phyloP scores from a whole-genome alignment of 2,888 invertebrate genomes.

The Lomographa bimaculata region DNA sequence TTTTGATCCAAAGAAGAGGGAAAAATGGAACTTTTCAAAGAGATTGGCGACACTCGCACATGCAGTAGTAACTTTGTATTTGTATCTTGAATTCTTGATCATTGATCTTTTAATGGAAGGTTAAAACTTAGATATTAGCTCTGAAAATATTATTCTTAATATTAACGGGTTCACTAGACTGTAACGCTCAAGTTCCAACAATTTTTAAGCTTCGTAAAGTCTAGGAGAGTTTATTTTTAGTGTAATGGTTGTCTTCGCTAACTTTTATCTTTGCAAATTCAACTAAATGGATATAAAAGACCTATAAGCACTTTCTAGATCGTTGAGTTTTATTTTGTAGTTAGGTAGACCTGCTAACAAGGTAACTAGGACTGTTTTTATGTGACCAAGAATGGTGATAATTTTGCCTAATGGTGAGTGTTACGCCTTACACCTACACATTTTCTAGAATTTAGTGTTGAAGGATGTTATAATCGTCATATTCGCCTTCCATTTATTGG shows the following conservation, averaged over 20 bases:
- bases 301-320: constrained; percentile 8
- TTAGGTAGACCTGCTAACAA: no score
- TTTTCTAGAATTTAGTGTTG: no score
- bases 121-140: constrained; percentile 16
- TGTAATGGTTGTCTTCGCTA: constrained; percentile 7
- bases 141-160: constrained; percentile 10
- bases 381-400: no score
- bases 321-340: constrained; percentile 2
- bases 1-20: constrained; percentile 4
- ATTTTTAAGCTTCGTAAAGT: constrained; percentile 17
- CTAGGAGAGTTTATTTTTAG: constrained; percentile 13
- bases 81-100: constrained; percentile 17
- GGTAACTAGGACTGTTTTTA: no score
- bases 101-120: constrained; percentile 23
- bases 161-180: constrained; percentile 15
- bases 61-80: constrained; percentile 9
- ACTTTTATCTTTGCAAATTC: constrained; percentile 14
- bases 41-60: constrained; percentile 11
- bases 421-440: no score
- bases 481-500: no score
- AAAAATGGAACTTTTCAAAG: constrained; percentile 11
- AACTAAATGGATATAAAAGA: constrained; percentile 7
- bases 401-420: no score
- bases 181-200: constrained; percentile 14
- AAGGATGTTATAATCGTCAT: no score